Conservation (phyloP, 2,797 vertebrate species). For the Acropternis orthonyx region DNA sequence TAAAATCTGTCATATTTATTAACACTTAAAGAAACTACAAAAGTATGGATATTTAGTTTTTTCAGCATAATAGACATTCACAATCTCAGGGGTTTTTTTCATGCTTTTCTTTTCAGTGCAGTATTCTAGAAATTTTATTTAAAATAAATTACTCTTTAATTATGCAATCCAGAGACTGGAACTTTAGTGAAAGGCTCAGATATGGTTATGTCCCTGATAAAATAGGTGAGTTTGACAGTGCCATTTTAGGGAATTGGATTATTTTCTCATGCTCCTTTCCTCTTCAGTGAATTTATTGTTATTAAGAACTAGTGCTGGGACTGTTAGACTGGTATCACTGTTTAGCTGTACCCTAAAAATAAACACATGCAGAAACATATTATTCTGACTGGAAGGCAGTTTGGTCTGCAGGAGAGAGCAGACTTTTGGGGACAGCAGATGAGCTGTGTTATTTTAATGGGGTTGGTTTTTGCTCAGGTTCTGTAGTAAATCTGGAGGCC, state of each 20-base stretch:
- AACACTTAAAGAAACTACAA: background rate
- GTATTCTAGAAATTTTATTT: background rate
- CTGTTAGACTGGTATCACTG: background rate
- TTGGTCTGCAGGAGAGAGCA: background rate
- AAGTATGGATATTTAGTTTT: background rate
- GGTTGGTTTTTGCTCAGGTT: background rate
- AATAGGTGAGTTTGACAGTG: background rate
- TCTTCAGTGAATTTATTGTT: background rate
- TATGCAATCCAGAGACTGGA: background rate
- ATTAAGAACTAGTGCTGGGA: background rate
- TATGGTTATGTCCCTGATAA: background rate
- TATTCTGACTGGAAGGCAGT: background rate
- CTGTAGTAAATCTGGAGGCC: background rate
- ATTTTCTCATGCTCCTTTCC: background rate
- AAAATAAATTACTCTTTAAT: background rate
- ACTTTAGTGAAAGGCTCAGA: background rate
- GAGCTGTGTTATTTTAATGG: background rate
- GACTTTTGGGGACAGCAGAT: background rate
- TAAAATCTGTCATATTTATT: background rate
- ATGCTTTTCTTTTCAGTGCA: background rate
- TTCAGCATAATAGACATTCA: background rate
- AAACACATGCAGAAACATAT: background rate
- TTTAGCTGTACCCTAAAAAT: background rate
- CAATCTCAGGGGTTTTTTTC: background rate
- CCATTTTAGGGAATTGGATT: background rate